Conservation (phyloP, 2,888 invertebrate genomes). For the Pilophorus perplexus region DNA sequence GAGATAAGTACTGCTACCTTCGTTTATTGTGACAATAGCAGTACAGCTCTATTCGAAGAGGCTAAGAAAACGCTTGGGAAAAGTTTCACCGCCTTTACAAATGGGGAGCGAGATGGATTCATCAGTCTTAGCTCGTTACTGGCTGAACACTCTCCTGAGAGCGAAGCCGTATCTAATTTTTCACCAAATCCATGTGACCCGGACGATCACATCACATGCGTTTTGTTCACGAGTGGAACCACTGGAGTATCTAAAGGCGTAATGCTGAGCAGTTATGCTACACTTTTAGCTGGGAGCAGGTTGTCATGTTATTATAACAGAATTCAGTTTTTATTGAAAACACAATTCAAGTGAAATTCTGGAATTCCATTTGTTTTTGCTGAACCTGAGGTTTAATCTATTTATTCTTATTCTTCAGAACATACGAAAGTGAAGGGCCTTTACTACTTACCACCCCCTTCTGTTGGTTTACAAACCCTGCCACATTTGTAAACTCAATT, state of each 20-base stretch:
- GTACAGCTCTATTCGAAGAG: background rate
- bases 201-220: background rate
- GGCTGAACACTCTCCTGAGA: background rate
- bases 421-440: no score
- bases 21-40: background rate
- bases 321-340: background rate
- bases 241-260: constrained; percentile 31
- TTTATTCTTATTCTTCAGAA: no score
- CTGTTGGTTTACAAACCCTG: constrained; percentile 13
- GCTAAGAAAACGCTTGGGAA: background rate
- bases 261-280: constrained; percentile 7
- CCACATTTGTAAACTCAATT: constrained; percentile 2
- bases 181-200: constrained; percentile 3
- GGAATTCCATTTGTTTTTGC: no score
- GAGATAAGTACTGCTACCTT: background rate
- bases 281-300: background rate
- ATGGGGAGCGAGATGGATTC: background rate
- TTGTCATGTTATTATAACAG: background rate
- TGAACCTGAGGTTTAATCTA: no score
- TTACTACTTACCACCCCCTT: no score
- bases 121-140: background rate
- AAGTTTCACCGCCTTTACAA: background rate
- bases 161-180: background rate
- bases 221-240: constrained; percentile 28
- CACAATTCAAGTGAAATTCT: no score